Base-by-base conservation (phyloP, 2,888 invertebrate species). In the Harpalus rubripes region DNA sequence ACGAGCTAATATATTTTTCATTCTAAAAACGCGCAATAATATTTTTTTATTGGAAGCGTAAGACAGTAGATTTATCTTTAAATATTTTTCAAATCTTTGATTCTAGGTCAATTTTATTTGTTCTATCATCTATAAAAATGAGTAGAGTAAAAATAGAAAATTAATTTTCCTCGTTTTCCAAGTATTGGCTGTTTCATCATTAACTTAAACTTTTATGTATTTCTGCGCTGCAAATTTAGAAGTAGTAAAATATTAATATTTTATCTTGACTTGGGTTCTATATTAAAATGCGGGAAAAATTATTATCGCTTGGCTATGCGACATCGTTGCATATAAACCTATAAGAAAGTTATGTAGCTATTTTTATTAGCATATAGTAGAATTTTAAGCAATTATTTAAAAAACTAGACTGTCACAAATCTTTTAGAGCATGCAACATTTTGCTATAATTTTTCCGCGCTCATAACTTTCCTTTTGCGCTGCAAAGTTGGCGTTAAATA, bases 351-450 rank as follows among this genome's bases (percentile, higher is more conserved):
- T 52, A 12, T 52, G 44, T 8, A 8, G 44, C 44, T 52, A 52
- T 8, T 52, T 52, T 52, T 52, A 52, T 52, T 52, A 52, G 44
- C 44, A 52, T 52, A 52, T 12, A 12, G 44, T 4, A 52, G 10
- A 52, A 52, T 52, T 52, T 52, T 12, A 52, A 52, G 44, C 44
- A 52, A 52, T 52, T 52, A 52, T 52, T 52, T 52, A 12, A 52
- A 52, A 52, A 59, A 59, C 59, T 59, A 18, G 59, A 59, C 16
- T 59, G 59, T 59, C 18, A 18, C 59, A 59, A 15, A 59, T 59
- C 59, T 52, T 52, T 52, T 52, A 52, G 8, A 52, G 10, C 59
- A 59, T 18, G 59, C 59, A 59, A 59, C 59, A 59, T 59, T 15
- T 52, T 52, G 44, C 44, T 52, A 52, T 59, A 18, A 59, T 12